Evolutionary conservation across 2,113 vertebrate species (phyloP).

Genomic region (Hirundichthys speculiger): DNA sequence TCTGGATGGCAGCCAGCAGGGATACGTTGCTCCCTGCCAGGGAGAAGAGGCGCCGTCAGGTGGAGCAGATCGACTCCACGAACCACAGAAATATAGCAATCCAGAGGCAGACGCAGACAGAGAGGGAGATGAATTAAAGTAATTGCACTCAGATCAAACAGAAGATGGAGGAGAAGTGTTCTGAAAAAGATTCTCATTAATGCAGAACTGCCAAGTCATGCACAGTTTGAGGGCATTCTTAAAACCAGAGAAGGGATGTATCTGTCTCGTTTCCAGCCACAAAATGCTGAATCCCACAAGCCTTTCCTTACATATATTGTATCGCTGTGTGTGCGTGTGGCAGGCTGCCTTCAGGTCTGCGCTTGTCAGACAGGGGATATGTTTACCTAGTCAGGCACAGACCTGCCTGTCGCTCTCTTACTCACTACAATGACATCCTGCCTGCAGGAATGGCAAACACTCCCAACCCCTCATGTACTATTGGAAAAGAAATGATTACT

Average conservation of each 20-base stretch:
- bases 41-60: constrained; percentile 77
- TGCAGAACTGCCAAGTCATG: constrained; percentile 30
- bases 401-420: constrained; percentile 71
- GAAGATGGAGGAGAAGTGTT: constrained; percentile 57
- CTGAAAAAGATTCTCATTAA: constrained; percentile 38
- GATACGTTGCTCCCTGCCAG: constrained; percentile 76
- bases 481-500: constrained; percentile 60
- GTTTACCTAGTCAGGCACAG: constrained; percentile 69
- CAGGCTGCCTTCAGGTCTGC: constrained; percentile 66
- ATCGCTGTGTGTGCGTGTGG: constrained; percentile 36
- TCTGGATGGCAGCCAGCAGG: constrained; percentile 78
- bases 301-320: constrained; percentile 7
- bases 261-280: constrained; percentile 32
- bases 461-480: constrained; percentile 45
- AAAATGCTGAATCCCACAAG: constrained; percentile 31
- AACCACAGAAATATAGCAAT: constrained; percentile 74
- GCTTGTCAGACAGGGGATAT: constrained; percentile 74
- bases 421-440: constrained; percentile 76
- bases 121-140: constrained; percentile 59
- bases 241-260: constrained; percentile 24
- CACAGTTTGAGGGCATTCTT: constrained; percentile 16
- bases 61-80: constrained; percentile 73
- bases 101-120: constrained; percentile 51
- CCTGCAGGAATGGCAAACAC: constrained; percentile 70
- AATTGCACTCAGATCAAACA: constrained; percentile 65